Percentiles rank a stretch among this genome's conserved stretches.
phyloP scores from a whole-genome alignment of 1,140 invertebrate species.

The Drosophila kanapiae region DNA sequence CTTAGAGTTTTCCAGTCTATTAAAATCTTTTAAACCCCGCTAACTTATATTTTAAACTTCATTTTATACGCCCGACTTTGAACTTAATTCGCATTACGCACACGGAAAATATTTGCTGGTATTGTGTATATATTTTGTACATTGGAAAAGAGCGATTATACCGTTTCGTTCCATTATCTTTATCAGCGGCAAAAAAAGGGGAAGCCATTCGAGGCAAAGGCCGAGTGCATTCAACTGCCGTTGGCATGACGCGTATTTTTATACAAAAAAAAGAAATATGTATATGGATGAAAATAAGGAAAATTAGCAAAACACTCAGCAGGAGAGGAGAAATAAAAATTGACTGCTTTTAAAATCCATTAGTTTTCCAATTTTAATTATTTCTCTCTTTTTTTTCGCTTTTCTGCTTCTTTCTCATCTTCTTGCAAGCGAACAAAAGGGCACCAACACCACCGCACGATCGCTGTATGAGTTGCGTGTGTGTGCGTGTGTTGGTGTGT shows the following conservation, averaged over 20 bases:
- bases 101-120: not conserved
- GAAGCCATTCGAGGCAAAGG: constrained; percentile 23
- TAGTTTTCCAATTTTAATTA: constrained; percentile 40
- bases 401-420: constrained; percentile 29
- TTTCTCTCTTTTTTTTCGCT: constrained; percentile 25
- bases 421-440: constrained; percentile 71
- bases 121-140: not conserved
- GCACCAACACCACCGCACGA: constrained; percentile 51
- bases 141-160: constrained; percentile 22
- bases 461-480: not conserved
- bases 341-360: not conserved
- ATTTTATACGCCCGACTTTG: not conserved
- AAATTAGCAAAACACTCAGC: not conserved
- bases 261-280: not conserved
- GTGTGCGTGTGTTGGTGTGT: constrained; percentile 45
- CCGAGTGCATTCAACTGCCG: constrained; percentile 72
- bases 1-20: no score
- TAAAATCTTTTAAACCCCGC: no score
- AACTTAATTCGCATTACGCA: constrained; percentile 7
- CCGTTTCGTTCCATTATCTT: constrained; percentile 30
- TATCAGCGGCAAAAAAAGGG: constrained; percentile 50
- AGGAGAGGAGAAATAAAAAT: not conserved
- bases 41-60: no score
- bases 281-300: not conserved
- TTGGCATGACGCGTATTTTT: constrained; percentile 54